Evolutionary conservation across 2,113 vertebrate species (phyloP), one percentile per base, ranked within the genome.

Genomic region (human (Homo sapiens)): DNA sequence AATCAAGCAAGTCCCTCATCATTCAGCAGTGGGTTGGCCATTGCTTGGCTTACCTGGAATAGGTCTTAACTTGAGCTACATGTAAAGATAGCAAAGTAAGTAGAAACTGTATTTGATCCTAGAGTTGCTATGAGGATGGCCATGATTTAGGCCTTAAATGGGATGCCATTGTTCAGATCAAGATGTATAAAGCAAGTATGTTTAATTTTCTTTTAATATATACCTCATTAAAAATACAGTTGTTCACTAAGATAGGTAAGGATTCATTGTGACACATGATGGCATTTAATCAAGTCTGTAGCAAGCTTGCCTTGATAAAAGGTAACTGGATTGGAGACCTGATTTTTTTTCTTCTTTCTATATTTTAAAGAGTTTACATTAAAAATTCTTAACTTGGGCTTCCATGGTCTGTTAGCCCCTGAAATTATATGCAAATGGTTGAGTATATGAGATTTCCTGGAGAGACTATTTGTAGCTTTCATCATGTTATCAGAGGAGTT

Each of bases 91-190:
- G 43, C 48, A 78, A 66, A 95, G 64, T 50, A 92, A 87, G 8
- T 72, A 90, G 57, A 94, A 38, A 52, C 43, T 20, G 9, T 81
- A 45, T 82, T 95, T 93, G 82, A 73, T 86, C 27, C 8, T 83
- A 48, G 27, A 96, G 59, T 87, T 64, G 35, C n/a, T 94, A 82
- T 84, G 57, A 94, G 68, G 20, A 81, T 90, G 45, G 27, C 55
- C 88, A 93, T 81, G 70, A 84, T 92, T 94, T 85, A 96, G 61
- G 55, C 27, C 66, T 94, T 38, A 73, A 14, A 90, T 73, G 72
- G 8, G 45, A 45, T 87, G 38, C 64, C 32, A 4, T 82, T 96
- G 61, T 84, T 97, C 40, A 93, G 11, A 89, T 89, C 45, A 96
- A 55, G 66, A 55, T 70, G 8, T 73, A 72, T 12, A 83, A 80